Evolutionary conservation across 2,888 invertebrate genomes (phyloP), one percentile per base, ranked within the genome.

Genomic region (Bombylius major): DNA sequence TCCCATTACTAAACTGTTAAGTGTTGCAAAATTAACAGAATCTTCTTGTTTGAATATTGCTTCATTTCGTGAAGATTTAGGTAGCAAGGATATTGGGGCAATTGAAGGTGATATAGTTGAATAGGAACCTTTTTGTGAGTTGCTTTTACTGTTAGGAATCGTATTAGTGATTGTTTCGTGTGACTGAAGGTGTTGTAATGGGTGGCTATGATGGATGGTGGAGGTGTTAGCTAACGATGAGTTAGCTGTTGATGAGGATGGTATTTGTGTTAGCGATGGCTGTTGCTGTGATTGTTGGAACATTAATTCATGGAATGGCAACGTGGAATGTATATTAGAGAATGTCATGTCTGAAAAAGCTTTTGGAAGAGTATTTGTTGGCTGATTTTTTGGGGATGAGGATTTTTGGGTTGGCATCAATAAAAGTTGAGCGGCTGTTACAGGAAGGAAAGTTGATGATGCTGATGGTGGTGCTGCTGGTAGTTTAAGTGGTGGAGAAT

Each of bases 321-420:
- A 51, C 34, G 54, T 53, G 32, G 59, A 56, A 53, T 32, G 42
- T 42, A 50, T 50, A 53, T 56, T 56, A 39, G 51, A 46, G 33
- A 55, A 47, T 13, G 55, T 53, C 52, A 57, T 56, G 34, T 46
- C 49, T 32, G 46, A 54, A 33, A 56, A 39, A 31, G 53, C 44
- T 57, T 59, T 59, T 33, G 59, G 57, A 34, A 56, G 50, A 42
- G 50, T 36, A 42, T 47, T 53, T 9, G 47, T 56, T 9, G 32
- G 59, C 50, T 54, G 60, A 56, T 60, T 50, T 61, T 62, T 56
- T 59, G 61, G 23, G 47, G 65, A 56, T 62, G 64, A 55, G 57
- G 61, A 47, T 57, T 51, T 53, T 33, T 60, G 55, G 36, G 57
- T 45, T 60, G 62, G 46, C 60, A 60, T 55, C 61, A 65, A 47